Conservation (phyloP, 2,888 invertebrate species). For the Caenorhabditis uteleia region DNA sequence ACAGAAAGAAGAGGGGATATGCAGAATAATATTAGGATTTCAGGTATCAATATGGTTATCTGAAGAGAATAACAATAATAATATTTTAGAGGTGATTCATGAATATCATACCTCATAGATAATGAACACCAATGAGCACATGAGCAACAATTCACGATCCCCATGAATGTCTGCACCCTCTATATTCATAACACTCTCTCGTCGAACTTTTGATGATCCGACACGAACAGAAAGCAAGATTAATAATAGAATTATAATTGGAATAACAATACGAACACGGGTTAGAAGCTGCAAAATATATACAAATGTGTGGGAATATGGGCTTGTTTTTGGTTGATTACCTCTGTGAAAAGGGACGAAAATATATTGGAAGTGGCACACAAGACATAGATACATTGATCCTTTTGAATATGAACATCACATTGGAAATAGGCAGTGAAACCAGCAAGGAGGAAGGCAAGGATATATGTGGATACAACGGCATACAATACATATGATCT, state of each 20-base stretch:
- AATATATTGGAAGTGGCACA: slow-evolving; percentile 32
- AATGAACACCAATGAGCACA: slow-evolving; percentile 21
- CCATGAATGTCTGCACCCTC: slow-evolving; percentile 30
- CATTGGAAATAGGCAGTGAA: slow-evolving; percentile 35
- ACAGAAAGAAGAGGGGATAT: slow-evolving; percentile 26
- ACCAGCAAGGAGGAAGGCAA: slow-evolving; percentile 21
- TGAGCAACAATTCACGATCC: slow-evolving; percentile 27
- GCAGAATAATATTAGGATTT: slow-evolving; percentile 23
- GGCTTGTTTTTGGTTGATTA: neutral
- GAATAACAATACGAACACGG: slow-evolving; percentile 17
- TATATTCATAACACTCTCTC: slow-evolving; percentile 27
- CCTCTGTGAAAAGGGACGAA: slow-evolving; percentile 25
- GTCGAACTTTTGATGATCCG: slow-evolving; percentile 19
- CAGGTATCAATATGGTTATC: neutral
- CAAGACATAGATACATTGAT: slow-evolving; percentile 26
- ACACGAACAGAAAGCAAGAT: slow-evolving; percentile 28
- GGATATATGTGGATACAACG: slow-evolving; percentile 19
- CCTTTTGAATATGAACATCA: slow-evolving; percentile 23
- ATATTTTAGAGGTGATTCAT: neutral
- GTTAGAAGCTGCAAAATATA: slow-evolving; percentile 11
- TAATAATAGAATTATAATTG: slow-evolving; percentile 16
- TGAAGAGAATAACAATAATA: neutral
- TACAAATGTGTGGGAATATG: neutral
- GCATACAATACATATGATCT: slow-evolving; percentile 22
- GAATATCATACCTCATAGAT: slow-evolving; percentile 40